Percentiles rank a stretch among this genome's conserved stretches.
phyloP scores from a whole-genome alignment of 2,113 vertebrate species.

The Vireo altiloquus region DNA sequence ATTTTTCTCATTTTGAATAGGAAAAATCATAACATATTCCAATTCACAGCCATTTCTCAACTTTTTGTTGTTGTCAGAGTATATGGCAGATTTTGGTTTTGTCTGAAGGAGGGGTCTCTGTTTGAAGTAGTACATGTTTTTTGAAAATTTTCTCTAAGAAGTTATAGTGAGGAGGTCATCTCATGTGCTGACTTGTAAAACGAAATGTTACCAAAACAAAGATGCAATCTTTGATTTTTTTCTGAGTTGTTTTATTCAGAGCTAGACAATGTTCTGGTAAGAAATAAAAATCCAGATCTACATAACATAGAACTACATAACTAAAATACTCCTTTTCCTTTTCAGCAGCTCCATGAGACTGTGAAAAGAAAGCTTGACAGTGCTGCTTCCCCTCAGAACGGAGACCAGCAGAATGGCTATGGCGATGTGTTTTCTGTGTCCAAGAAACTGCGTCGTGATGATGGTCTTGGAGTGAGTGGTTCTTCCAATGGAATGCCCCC shows the following conservation, averaged over 20 bases:
- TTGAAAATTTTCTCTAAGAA: background rate
- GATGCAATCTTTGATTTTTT: background rate
- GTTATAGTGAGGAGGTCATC: background rate
- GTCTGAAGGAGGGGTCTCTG: background rate
- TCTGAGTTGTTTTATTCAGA: background rate
- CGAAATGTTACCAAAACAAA: background rate
- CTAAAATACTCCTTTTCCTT: background rate
- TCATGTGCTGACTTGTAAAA: background rate
- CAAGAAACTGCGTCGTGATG: conserved; percentile 87
- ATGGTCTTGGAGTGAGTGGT: conserved; percentile 72
- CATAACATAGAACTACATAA: background rate
- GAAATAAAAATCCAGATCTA: background rate
- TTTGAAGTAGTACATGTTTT: background rate
- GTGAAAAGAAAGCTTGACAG: conserved; percentile 92
- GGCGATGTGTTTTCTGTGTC: conserved; percentile 83
- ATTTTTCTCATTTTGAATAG: background rate
- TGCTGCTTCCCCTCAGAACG: conserved; percentile 82
- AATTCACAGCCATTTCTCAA: background rate
- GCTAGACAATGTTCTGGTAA: background rate
- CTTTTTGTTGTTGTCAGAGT: background rate
- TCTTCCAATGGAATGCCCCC: conserved; percentile 80
- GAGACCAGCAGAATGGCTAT: conserved; percentile 89
- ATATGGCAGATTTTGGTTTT: background rate
- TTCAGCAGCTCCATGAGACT: conserved; percentile 87
- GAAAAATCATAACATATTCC: background rate